Base-by-base conservation (phyloP, 2,113 vertebrate species). In the Passerina amoena region DNA sequence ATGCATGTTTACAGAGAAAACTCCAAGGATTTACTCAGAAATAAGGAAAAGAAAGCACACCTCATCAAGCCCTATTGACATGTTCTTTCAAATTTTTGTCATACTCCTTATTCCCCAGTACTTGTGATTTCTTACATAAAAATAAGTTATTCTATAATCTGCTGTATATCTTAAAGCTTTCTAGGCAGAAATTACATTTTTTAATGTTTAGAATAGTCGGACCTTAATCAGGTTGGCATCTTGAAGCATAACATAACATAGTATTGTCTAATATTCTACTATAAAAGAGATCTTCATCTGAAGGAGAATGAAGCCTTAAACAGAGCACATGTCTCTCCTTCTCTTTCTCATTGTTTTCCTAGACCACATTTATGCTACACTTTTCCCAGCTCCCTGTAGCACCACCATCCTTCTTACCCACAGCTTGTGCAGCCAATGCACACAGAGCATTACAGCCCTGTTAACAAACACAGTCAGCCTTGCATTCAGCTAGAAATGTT, bases 381-480 rank as follows among this genome's bases (percentile, higher is more conserved):
- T 72, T 78, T 56, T 22, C 35, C 12, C 15, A 2, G 13, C n/a
- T 78, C 47, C 61, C 70, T 61, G 6, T 17, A 77, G 56, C 28
- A 38, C 60, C 18, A 21, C 16, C 6, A 1, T 60, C 14, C 31
- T 72, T 44, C 60, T 66, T 5, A 21, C 30, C 47, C 70, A 45
- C 61, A 42, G 35, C 31, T 66, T 0, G 0, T 11, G 22, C 27
- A 87, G 75, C 45, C 3, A 2, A 24, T 10, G 38, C 14, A 21
- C 30, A 25, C 35, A 60, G 61, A 60, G 28, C 1, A 0, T 40
- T 75, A 48, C 20, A 91, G 31, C 65, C 44, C 47, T 68, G 61
- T 53, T 53, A 78, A 21, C 37, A 82, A 65, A 60, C n/a, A 12
- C 0, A 4, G 51, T 20, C 42, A 47, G 44, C 53, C 69, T 82